A percentile compares a stretch with the other conserved stretches of the same genome.
These are phyloP conservation scores for Galemys pyrenaicus DNA, from an alignment of 2,113 vertebrate species.

Conservation along the genomic window DNA sequence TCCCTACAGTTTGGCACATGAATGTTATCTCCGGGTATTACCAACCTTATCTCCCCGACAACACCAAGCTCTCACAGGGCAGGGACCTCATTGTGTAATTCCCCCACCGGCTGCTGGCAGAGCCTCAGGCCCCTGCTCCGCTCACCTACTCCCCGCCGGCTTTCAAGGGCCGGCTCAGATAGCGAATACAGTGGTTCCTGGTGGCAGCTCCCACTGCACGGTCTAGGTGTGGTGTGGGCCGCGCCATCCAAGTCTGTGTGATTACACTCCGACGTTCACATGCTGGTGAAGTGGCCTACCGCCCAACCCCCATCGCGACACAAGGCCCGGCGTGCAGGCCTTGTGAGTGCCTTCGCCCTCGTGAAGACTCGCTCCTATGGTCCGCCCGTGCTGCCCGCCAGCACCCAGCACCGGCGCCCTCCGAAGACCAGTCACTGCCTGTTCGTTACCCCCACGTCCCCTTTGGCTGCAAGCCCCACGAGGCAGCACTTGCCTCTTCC, in stretches of 20 bases:
- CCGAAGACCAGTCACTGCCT: neutral
- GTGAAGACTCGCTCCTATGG: too few species aligned
- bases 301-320: too few species aligned
- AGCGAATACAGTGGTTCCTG: neutral
- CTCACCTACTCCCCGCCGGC: neutral
- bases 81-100: neutral
- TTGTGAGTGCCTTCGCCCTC: too few species aligned
- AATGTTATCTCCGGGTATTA: neutral
- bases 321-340: too few species aligned
- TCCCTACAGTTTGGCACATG: neutral
- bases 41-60: conserved; percentile 24
- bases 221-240: too few species aligned
- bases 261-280: too few species aligned
- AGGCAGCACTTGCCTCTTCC: neutral
- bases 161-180: neutral
- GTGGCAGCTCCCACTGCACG: too few species aligned
- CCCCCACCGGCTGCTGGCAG: neutral
- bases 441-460: neutral
- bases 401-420: neutral
- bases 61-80: neutral
- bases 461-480: neutral
- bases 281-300: too few species aligned
- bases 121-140: neutral
- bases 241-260: too few species aligned
- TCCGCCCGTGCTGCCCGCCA: too few species aligned